Evolutionary conservation across 2,888 invertebrate species (phyloP).

Genomic region (Hemithea aestivaria): DNA sequence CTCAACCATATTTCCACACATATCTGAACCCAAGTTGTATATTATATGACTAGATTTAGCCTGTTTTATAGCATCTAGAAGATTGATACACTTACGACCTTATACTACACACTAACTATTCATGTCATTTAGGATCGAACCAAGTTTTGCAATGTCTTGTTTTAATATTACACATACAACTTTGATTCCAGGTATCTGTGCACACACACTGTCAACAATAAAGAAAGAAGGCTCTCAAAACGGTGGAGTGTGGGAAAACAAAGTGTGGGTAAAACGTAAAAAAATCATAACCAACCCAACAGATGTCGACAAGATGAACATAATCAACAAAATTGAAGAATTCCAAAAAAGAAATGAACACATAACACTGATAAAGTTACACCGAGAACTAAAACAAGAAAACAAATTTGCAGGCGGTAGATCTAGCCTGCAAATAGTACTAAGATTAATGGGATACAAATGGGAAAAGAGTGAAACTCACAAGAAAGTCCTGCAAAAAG

Average conservation of each 20-base stretch:
- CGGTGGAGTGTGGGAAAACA: slow-evolving; percentile 15
- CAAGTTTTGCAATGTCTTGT: too few relatives aligned
- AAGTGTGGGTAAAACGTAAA: slow-evolving; percentile 12
- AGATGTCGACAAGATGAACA: slow-evolving; percentile 16
- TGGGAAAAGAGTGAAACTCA: slow-evolving; percentile 15
- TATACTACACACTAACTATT: too few relatives aligned
- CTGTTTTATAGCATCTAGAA: too few relatives aligned
- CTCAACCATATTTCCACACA: too few relatives aligned
- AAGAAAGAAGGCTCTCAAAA: slow-evolving; percentile 15
- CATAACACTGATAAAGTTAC: slow-evolving; percentile 11
- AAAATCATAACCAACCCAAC: slow-evolving; percentile 18
- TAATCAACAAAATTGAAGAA: slow-evolving; percentile 17
- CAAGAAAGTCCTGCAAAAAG: slow-evolving; percentile 15
- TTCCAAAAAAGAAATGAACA: slow-evolving; percentile 15
- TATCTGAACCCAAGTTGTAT: too few relatives aligned
- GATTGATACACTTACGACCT: too few relatives aligned
- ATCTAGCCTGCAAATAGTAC: slow-evolving; percentile 15
- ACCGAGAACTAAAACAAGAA: slow-evolving; percentile 12
- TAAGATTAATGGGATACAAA: slow-evolving; percentile 17
- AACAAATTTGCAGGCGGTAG: slow-evolving; percentile 16
- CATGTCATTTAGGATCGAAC: too few relatives aligned
- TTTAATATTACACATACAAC: too few relatives aligned
- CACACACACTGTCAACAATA: slow-evolving; percentile 15
- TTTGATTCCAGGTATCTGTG: too few relatives aligned
- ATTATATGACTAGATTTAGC: too few relatives aligned